Percentiles rank a stretch among this genome's conserved stretches.
Evolutionary conservation across 2,797 vertebrate species (phyloP).

Genomic region (Crossoptilon crossoptilon): DNA sequence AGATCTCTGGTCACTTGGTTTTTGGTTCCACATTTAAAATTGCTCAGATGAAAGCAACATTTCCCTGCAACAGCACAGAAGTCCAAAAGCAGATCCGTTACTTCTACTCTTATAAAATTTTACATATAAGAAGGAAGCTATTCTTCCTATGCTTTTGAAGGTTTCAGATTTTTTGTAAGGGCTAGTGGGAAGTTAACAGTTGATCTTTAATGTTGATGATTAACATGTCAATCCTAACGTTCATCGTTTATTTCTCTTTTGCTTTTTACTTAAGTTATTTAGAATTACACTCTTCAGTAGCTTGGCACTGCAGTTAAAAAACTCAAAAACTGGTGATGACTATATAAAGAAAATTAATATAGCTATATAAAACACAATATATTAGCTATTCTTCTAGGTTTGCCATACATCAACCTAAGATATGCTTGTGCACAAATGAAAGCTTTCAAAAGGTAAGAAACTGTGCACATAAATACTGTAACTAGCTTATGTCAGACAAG

Average conservation of each 20-base stretch:
- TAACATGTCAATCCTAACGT: background rate
- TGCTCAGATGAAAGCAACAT: background rate
- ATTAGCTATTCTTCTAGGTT: background rate
- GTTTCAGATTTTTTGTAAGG: background rate
- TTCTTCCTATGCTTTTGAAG: background rate
- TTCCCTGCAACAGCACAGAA: background rate
- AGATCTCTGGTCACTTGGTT: background rate
- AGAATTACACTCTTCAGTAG: background rate
- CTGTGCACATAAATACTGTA: background rate
- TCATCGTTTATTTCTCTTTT: background rate
- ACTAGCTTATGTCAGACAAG: background rate
- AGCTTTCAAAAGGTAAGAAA: background rate
- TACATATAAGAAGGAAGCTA: background rate
- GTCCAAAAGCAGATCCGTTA: background rate
- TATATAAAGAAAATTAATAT: background rate
- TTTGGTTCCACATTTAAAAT: background rate
- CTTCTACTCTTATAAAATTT: background rate
- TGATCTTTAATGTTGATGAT: background rate
- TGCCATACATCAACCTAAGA: background rate
- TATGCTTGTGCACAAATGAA: background rate
- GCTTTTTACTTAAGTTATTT: background rate
- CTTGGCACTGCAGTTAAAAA: background rate
- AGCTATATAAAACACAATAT: background rate
- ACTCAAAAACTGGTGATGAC: accelerated
- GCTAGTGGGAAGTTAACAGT: background rate